A percentile compares a stretch with the other conserved stretches of the same genome.
Evolutionary conservation across 2,888 invertebrate species (phyloP).

Genomic region (Synanthedon myopaeformis): DNA sequence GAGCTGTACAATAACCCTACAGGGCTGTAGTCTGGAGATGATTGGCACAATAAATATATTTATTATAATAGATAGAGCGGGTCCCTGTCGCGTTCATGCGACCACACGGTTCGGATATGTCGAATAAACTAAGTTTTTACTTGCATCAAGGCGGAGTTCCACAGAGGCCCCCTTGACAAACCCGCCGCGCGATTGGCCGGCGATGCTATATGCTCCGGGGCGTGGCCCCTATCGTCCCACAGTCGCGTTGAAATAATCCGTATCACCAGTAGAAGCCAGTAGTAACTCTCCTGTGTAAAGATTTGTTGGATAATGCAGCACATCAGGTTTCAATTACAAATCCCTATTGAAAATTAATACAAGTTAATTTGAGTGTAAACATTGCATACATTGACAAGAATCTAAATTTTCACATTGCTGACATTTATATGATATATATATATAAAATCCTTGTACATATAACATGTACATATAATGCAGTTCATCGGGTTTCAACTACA

Average conservation of each 20-base stretch:
- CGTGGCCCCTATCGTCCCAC: constrained; percentile 13
- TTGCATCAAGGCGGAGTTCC: constrained; percentile 23
- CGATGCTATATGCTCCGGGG: constrained; percentile 11
- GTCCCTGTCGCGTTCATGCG: constrained; percentile 12
- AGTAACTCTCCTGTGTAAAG: constrained; percentile 24
- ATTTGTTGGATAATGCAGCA: constrained; percentile 14
- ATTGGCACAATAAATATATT: no score
- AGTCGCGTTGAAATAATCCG: background rate
- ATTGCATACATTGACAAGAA: no score
- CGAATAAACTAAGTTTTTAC: constrained; percentile 31
- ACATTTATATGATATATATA: no score
- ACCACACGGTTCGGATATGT: constrained; percentile 29
- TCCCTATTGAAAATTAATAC: background rate
- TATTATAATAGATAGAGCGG: background rate
- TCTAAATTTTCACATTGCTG: no score
- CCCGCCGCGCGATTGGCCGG: constrained; percentile 24
- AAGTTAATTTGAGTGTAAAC: no score
- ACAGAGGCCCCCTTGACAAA: constrained; percentile 10
- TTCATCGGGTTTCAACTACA: no score
- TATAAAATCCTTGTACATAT: no score
- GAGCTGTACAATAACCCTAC: no score
- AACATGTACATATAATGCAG: no score
- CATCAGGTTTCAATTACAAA: constrained; percentile 2
- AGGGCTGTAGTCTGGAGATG: no score
- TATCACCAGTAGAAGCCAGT: constrained; percentile 10